phyloP scores from a whole-genome alignment of 1,140 invertebrate genomes.

The Arctopsyche grandis region DNA sequence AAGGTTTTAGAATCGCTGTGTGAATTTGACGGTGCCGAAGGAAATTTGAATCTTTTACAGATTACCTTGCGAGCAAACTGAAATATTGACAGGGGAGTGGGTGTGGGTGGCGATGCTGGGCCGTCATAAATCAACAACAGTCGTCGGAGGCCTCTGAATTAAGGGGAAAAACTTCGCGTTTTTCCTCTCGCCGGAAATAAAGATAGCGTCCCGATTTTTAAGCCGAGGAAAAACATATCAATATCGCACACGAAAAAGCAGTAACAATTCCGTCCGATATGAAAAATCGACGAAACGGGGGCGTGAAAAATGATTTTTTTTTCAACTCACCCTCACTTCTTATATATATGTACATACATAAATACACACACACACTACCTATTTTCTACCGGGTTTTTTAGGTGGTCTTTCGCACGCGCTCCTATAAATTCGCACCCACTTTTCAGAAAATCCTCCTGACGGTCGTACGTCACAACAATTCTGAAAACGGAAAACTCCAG shows the following conservation, averaged over 20 bases:
- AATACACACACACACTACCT: background rate
- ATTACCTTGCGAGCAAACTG: constrained; percentile 7
- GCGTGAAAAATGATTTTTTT: constrained; percentile 31
- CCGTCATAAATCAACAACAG: constrained; percentile 21
- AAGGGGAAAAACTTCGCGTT: constrained; percentile 7
- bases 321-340: background rate
- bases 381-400: background rate
- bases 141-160: background rate
- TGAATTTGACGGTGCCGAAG: constrained; percentile 2
- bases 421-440: constrained; percentile 3
- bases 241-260: constrained; percentile 28
- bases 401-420: background rate
- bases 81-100: constrained; percentile 22
- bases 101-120: no score
- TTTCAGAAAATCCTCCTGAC: constrained; percentile 9
- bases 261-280: constrained; percentile 32
- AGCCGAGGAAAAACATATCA: constrained; percentile 29
- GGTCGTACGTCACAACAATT: background rate
- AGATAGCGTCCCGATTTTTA: constrained; percentile 30
- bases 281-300: constrained; percentile 17
- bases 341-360: no score
- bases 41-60: constrained; percentile 21
- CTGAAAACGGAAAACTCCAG: no score
- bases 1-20: background rate
- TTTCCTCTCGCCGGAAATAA: constrained; percentile 20